Conservation (phyloP, 2,797 vertebrate species). For the Acrossocheilus fasciatus region DNA sequence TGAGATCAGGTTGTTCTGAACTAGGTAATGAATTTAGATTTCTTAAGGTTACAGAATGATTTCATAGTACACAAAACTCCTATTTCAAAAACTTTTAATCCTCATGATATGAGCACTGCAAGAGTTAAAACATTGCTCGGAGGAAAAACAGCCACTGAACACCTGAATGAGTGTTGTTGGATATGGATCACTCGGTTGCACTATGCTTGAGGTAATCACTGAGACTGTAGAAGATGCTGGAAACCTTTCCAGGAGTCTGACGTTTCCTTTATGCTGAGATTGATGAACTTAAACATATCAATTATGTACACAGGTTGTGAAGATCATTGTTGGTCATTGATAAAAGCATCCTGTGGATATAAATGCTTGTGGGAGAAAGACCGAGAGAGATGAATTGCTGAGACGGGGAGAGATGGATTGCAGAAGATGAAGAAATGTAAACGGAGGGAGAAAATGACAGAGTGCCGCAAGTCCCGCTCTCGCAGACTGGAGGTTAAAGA, state of each 20-base stretch:
- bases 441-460: slow-evolving; percentile 64
- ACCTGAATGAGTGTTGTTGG: slow-evolving; percentile 16
- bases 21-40: not conserved
- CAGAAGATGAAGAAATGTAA: slow-evolving; percentile 67
- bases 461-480: slow-evolving; percentile 56
- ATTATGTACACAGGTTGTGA: slow-evolving; percentile 38
- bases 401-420: slow-evolving; percentile 62
- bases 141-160: not conserved
- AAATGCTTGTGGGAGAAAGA: slow-evolving; percentile 39
- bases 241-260: slow-evolving; percentile 7
- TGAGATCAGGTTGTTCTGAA: not conserved
- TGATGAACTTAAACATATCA: slow-evolving; percentile 40
- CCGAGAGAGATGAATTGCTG: slow-evolving; percentile 35
- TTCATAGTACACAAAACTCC: not conserved
- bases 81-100: not conserved
- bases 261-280: slow-evolving; percentile 32
- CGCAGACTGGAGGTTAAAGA: slow-evolving; percentile 61
- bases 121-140: not conserved
- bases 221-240: slow-evolving; percentile 4
- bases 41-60: not conserved
- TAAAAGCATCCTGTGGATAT: slow-evolving; percentile 43
- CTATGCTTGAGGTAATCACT: not conserved
- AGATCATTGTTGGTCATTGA: slow-evolving; percentile 41
- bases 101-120: not conserved
- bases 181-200: not conserved